Base-by-base conservation (phyloP, 2,113 vertebrate genomes). In the Siniperca knerii region DNA sequence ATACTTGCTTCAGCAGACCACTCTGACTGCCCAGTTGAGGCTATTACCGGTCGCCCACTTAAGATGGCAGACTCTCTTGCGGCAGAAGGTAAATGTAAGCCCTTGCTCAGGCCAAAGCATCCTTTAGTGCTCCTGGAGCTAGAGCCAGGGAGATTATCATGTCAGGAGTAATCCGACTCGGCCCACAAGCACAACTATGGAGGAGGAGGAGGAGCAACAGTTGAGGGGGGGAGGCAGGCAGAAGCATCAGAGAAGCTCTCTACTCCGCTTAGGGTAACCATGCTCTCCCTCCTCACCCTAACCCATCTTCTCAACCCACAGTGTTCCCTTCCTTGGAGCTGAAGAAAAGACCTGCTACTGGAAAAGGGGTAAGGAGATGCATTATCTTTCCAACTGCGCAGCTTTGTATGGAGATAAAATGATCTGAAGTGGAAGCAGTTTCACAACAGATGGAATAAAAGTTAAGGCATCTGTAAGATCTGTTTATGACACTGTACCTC, bases 101-200 rank as follows among this genome's bases (percentile, higher is more conserved):
- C 84, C 76, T 87, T 76, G 80, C 88, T 90, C 81, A 85, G 93
- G 93, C 91, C 93, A 94, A 92, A 94, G 93, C 94, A 94, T 95
- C 93, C 90, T 94, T 90, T 87, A 88, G 92, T 82, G 87, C 88
- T 94, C 84, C 90, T 91, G 88, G 89, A 91, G 92, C 90, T 84
- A 82, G 87, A 93, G 90, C 86, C 90, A 79, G 92, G 85, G 85
- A 92, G 94, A 96, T 96, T 96, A 96, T 92, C 90, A 94, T 93
- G 91, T 95, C 93, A 93, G 88, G 84, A 90, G 95, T 95, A 96
- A 96, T 96, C 95, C 90, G 95, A 95, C 89, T 94, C 92, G 92
- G 90, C 90, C 93, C 92, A 90, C 90, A 86, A 90, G 92, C 86
- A 89, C 90, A 93, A 93, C 89, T 92, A 86, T 83, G 86, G 93